Evolutionary conservation across 2,888 invertebrate genomes (phyloP).

Genomic region (Axea sp.): DNA sequence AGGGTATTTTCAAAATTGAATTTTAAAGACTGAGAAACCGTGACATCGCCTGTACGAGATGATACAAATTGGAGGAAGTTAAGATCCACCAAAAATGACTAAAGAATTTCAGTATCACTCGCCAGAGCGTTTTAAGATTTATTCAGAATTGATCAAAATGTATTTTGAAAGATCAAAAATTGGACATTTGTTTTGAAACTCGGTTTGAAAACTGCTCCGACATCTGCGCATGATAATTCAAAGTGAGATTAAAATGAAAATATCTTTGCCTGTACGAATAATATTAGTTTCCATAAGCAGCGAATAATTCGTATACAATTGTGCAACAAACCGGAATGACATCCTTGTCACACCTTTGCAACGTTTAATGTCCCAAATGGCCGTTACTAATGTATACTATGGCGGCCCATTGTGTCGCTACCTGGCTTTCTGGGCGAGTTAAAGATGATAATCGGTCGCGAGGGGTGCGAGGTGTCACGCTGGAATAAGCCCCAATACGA

Average conservation of each 20-base stretch:
- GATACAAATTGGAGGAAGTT: too few relatives aligned
- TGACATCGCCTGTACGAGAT: too few relatives aligned
- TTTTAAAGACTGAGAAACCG: too few relatives aligned
- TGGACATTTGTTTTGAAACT: too few relatives aligned
- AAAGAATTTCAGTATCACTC: too few relatives aligned
- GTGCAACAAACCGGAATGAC: conserved; percentile 26
- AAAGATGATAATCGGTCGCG: conserved; percentile 72
- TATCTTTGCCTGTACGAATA: background rate
- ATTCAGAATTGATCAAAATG: too few relatives aligned
- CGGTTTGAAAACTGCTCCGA: background rate
- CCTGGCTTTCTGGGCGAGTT: conserved; percentile 73
- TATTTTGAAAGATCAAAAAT: too few relatives aligned
- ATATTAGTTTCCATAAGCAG: conserved; percentile 21
- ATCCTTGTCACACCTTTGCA: conserved; percentile 45
- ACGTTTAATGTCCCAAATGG: conserved; percentile 68
- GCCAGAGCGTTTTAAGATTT: too few relatives aligned
- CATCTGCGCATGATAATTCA: background rate
- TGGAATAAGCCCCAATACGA: conserved; percentile 67
- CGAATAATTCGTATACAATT: conserved; percentile 20
- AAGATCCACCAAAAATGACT: too few relatives aligned
- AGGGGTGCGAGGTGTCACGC: conserved; percentile 74
- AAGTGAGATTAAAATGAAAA: too few relatives aligned
- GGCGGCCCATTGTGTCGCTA: conserved; percentile 71
- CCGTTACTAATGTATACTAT: conserved; percentile 73
- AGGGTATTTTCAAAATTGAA: too few relatives aligned